Evolutionary conservation across 2,113 vertebrate species (phyloP).

Genomic region (Corydoras maculifer): DNA sequence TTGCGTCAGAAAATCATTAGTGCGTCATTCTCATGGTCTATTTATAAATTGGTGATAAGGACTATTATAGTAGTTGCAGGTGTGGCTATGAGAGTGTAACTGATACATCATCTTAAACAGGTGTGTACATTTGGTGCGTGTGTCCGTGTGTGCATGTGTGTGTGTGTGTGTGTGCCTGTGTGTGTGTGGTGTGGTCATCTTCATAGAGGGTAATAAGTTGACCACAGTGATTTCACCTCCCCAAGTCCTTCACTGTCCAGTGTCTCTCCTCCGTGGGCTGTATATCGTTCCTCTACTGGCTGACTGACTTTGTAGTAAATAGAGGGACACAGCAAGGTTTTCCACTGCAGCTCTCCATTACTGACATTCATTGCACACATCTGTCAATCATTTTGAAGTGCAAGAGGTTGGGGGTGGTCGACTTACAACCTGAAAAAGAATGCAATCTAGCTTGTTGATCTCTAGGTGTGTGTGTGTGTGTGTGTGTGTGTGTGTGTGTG

Average conservation of each 20-base stretch:
- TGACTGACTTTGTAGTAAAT: constrained; percentile 6
- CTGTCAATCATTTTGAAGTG: constrained; percentile 25
- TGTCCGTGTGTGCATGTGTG: neutral
- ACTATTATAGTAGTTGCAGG: constrained; percentile 31
- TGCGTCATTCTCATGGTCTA: constrained; percentile 26
- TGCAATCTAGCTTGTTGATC: constrained; percentile 31
- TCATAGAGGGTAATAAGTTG: neutral
- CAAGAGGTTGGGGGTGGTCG: neutral
- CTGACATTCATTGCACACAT: constrained; percentile 31
- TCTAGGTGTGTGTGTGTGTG: too few relatives aligned
- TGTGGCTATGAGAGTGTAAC: constrained; percentile 21
- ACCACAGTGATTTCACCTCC: neutral
- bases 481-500: neutral
- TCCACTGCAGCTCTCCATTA: constrained; percentile 28
- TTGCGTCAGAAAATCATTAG: constrained; percentile 15
- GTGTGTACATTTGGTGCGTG: neutral
- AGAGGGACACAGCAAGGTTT: constrained; percentile 12
- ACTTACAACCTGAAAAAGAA: constrained; percentile 30
- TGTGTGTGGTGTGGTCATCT: neutral
- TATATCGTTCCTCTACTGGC: constrained; percentile 24
- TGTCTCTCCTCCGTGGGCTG: neutral
- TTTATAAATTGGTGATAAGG: constrained; percentile 39
- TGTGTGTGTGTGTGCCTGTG: neutral
- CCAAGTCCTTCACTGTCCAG: neutral
- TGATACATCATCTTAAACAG: constrained; percentile 15